These are phyloP conservation scores for Mormyrus lacerda DNA, from an alignment of 2,113 vertebrate genomes.

Conservation along the genomic window DNA sequence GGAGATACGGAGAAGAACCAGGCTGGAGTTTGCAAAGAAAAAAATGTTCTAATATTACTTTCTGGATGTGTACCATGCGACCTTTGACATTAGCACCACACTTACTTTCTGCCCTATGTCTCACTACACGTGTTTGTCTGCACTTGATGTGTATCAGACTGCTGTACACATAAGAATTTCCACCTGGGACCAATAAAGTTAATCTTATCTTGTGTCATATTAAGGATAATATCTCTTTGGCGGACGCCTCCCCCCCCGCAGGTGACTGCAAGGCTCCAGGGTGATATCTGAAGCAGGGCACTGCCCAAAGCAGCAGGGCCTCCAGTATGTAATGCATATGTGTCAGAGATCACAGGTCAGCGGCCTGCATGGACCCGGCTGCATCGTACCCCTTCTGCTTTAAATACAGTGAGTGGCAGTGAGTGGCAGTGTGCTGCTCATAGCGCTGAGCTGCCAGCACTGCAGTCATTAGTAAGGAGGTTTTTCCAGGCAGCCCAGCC, in stretches of 20 bases:
- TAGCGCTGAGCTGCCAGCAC: neutral
- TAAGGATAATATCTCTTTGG: too few relatives aligned
- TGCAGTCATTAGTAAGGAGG: neutral
- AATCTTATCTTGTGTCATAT: too few relatives aligned
- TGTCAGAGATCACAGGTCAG: neutral
- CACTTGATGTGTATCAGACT: neutral
- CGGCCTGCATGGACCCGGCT: neutral
- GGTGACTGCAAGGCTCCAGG: too few relatives aligned
- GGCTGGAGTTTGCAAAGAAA: too few relatives aligned
- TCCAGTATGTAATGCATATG: neutral
- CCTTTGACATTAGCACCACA: neutral
- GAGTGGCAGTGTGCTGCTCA: neutral
- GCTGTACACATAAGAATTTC: neutral
- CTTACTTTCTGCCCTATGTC: neutral
- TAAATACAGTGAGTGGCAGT: neutral
- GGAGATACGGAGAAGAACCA: too few relatives aligned
- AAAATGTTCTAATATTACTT: too few relatives aligned
- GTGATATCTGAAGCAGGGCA: too few relatives aligned
- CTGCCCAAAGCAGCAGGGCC: neutral
- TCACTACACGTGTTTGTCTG: neutral
- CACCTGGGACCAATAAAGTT: too few relatives aligned
- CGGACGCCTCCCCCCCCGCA: too few relatives aligned
- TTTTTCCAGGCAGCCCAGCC: neutral
- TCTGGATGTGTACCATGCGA: neutral
- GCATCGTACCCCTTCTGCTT: neutral